Evolutionary conservation across 2,888 invertebrate genomes (phyloP).

Genomic region (Bombyx huttoni): DNA sequence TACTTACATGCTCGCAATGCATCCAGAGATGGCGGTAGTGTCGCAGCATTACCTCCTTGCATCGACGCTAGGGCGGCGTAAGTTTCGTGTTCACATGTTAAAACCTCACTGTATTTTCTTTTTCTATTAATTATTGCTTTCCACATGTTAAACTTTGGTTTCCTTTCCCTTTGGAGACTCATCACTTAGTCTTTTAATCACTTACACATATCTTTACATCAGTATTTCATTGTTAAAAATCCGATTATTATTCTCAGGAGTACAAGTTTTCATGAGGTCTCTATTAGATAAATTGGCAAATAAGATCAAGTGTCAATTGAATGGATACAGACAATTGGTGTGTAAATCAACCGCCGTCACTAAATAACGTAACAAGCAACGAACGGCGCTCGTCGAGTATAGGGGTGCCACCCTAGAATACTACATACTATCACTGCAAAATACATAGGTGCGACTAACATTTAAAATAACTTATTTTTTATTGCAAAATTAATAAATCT

Average conservation of each 20-base stretch:
- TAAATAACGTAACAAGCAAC: slow-evolving; percentile 28
- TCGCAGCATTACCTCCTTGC: slow-evolving; percentile 60
- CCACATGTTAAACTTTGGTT: slow-evolving; percentile 59
- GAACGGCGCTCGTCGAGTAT: slow-evolving; percentile 45
- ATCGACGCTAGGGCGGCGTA: slow-evolving; percentile 62
- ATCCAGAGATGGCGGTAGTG: slow-evolving; percentile 66
- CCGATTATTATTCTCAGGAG: not conserved
- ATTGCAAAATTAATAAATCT: too few species aligned
- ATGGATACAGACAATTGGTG: slow-evolving; percentile 38
- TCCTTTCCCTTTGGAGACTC: slow-evolving; percentile 57
- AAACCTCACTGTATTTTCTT: slow-evolving; percentile 56
- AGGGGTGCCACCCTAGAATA: slow-evolving; percentile 42
- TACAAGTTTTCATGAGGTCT: slow-evolving; percentile 14
- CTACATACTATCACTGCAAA: not conserved
- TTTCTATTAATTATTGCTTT: slow-evolving; percentile 59
- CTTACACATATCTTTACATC: slow-evolving; percentile 8
- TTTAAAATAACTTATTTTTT: too few species aligned
- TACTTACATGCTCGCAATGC: slow-evolving; percentile 67
- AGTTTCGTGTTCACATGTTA: slow-evolving; percentile 52
- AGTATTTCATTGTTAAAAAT: not conserved
- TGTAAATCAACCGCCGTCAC: slow-evolving; percentile 36
- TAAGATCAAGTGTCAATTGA: slow-evolving; percentile 19
- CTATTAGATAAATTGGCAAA: slow-evolving; percentile 14
- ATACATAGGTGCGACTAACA: too few species aligned
- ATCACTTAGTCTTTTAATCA: slow-evolving; percentile 32